Percentiles rank a stretch among this genome's conserved stretches.
These are phyloP conservation scores for Cirrhinus mrigala DNA, from an alignment of 2,797 vertebrate genomes.

Conservation along the genomic window DNA sequence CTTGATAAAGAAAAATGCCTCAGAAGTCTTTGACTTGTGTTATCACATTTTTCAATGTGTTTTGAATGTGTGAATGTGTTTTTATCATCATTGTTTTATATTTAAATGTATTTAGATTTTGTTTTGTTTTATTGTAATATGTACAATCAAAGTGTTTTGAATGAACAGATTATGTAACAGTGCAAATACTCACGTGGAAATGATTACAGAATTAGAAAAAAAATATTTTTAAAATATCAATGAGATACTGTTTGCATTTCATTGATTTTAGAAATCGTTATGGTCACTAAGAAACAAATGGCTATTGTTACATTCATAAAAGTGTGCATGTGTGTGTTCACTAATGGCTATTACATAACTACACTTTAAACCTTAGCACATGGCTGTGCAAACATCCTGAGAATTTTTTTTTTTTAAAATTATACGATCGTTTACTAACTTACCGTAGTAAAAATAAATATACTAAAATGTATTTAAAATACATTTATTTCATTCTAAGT, in stretches of 20 bases:
- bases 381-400: background rate
- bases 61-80: background rate
- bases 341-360: constrained; percentile 7
- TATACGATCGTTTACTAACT: background rate
- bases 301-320: background rate
- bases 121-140: background rate
- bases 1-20: background rate
- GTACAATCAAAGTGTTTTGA: background rate
- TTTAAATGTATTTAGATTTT: background rate
- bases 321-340: background rate
- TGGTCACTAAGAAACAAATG: background rate
- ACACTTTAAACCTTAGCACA: background rate
- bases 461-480: no score
- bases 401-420: background rate
- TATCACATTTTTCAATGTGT: background rate
- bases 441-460: no score
- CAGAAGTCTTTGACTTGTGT: background rate
- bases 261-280: background rate
- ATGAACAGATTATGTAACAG: background rate
- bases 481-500: no score
- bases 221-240: background rate
- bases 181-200: background rate
- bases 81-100: background rate
- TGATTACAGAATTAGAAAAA: background rate
- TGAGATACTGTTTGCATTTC: background rate